Base-by-base conservation (phyloP, 2,888 invertebrate genomes). In the Spialia ferax region DNA sequence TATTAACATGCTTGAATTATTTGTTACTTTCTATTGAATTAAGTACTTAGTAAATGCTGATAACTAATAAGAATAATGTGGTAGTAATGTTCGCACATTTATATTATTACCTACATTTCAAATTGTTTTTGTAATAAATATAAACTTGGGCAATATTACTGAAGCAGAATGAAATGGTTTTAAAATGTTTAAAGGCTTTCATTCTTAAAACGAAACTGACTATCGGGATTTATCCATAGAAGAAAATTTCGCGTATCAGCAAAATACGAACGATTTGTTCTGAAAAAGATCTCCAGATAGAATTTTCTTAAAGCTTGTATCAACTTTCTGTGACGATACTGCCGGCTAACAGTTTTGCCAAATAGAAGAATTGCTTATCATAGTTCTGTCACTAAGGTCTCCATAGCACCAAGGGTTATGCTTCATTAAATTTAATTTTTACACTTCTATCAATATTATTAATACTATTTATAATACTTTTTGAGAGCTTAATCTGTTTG, bases 211-310 rank as follows among this genome's bases (percentile, higher is more conserved):
- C 2, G 35, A 52, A 62, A 15, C n/a, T 32, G 50, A 22, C 22
- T 20, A 61, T 48, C 22, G 22, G 35, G 48, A 50, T 65, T 59
- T 29, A 38, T 65, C 52, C 59, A 42, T 26, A 57, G 59, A 45
- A 57, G 35, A 65, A 52, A 65, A 52, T 65, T 18, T 59, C 52
- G n/a, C 50, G n/a, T 50, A 52, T 59, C 65, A 65, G 65, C 52
- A 60, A 60, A 66, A 59, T 60, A 29, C 42, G 42, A 15, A 66
- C 60, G 60, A 66, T 54, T 50, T 59, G 42, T 65, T 57, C 50
- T 42, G 23, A 57, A 55, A 32, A 56, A 50, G 50, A 65, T 26
- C 38, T 52, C 5, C n/a, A n/a, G 52, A 64, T 64, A 32, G 29
- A 55, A 56, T 55, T 56, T 48, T 29, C 55, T 55, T 29, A 22